phyloP scores from a whole-genome alignment of 2,113 vertebrate species.

The Nestor notabilis region DNA sequence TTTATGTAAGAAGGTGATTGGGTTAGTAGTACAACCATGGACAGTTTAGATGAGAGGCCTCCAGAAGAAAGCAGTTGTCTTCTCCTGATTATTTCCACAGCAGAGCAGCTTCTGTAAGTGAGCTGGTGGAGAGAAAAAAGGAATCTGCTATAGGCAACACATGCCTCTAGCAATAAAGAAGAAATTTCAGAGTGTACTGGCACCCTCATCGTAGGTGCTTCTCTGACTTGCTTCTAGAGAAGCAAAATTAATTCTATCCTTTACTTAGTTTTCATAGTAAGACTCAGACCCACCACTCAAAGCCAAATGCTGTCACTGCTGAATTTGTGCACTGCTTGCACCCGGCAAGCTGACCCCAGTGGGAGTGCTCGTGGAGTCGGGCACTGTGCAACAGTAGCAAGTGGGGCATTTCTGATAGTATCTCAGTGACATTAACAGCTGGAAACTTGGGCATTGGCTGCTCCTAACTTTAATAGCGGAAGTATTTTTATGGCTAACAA shows the following conservation, averaged over 20 bases:
- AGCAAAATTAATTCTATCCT: neutral
- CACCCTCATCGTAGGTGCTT: neutral
- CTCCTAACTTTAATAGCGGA: neutral
- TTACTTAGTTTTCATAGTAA: neutral
- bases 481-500: neutral
- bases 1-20: neutral
- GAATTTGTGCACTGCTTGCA: neutral
- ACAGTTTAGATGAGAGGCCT: neutral
- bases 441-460: neutral
- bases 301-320: neutral
- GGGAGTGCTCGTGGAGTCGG: neutral
- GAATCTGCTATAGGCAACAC: neutral
- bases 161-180: neutral
- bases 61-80: neutral
- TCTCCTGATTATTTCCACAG: neutral
- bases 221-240: neutral
- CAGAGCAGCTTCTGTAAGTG: neutral
- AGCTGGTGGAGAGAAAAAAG: neutral
- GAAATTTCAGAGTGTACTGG: neutral
- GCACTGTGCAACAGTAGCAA: fast-evolving
- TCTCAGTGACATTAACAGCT: neutral
- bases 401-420: neutral
- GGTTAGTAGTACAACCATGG: neutral
- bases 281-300: neutral
- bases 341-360: neutral